phyloP scores from a whole-genome alignment of 1,140 invertebrate genomes.

The Copidosoma floridanum region DNA sequence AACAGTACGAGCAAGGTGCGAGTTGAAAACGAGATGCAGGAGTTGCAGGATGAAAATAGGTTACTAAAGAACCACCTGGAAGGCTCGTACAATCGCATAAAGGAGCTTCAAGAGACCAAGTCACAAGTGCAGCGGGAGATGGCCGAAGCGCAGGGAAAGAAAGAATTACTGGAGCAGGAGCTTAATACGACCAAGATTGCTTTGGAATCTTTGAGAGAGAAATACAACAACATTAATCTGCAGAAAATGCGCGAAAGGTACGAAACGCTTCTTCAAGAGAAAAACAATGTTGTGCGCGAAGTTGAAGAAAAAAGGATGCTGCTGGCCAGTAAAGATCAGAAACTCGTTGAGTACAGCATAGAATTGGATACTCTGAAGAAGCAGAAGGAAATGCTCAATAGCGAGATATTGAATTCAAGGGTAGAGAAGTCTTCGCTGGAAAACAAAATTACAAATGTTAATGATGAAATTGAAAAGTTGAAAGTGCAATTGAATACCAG shows the following conservation, averaged over 20 bases:
- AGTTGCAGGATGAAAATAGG: constrained; percentile 41
- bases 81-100: constrained; percentile 46
- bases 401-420: constrained; percentile 1
- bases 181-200: constrained; percentile 31
- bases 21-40: constrained; percentile 11
- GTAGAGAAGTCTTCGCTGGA: constrained; percentile 2
- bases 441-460: constrained; percentile 3
- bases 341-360: constrained; percentile 12
- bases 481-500: not conserved
- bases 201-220: constrained; percentile 23
- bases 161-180: constrained; percentile 32
- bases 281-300: constrained; percentile 37
- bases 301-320: constrained; percentile 35
- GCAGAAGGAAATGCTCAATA: not conserved
- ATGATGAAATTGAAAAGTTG: not conserved
- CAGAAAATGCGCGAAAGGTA: constrained; percentile 29
- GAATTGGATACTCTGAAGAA: constrained; percentile 11
- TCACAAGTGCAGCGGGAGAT: constrained; percentile 37
- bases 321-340: constrained; percentile 25
- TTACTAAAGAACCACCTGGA: constrained; percentile 44
- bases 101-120: constrained; percentile 41
- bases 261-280: constrained; percentile 34
- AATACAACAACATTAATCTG: constrained; percentile 20
- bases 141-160: constrained; percentile 25
- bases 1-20: constrained; percentile 37